These are phyloP conservation scores for Cranoglanis bouderius DNA, from an alignment of 2,113 vertebrate genomes.

Conservation along the genomic window DNA sequence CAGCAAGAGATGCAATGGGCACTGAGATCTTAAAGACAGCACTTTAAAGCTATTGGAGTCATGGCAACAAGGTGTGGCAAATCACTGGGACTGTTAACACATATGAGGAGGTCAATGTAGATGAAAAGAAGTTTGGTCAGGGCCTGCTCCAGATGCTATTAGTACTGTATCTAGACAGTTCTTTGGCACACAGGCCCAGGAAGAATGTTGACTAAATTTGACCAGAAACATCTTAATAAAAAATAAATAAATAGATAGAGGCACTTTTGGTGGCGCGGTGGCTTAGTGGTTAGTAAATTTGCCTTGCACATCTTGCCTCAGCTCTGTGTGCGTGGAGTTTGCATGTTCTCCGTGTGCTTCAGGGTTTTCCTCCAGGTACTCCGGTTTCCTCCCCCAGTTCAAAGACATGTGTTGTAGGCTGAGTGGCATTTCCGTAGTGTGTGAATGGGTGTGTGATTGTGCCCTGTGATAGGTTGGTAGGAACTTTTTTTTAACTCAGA, in stretches of 20 bases:
- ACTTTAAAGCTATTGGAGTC: not conserved
- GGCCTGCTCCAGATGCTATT: not conserved
- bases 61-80: not conserved
- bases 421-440: too few relatives aligned
- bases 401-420: too few relatives aligned
- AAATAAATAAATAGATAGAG: not conserved
- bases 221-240: not conserved
- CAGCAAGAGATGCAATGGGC: not conserved
- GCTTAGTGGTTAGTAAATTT: too few relatives aligned
- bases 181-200: not conserved
- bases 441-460: too few relatives aligned
- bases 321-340: too few relatives aligned
- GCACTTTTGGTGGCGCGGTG: not conserved
- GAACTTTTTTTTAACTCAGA: not conserved
- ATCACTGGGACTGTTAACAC: not conserved
- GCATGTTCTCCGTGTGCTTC: too few relatives aligned
- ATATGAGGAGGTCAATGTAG: not conserved
- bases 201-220: not conserved
- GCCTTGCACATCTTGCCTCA: too few relatives aligned
- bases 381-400: too few relatives aligned
- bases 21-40: not conserved
- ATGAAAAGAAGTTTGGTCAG: not conserved
- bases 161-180: not conserved
- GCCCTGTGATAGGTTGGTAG: not conserved
- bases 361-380: too few relatives aligned